A percentile compares a stretch with the other conserved stretches of the same genome.
Conservation (phyloP, 2,113 vertebrate genomes). For the Crotalus tigris region DNA sequence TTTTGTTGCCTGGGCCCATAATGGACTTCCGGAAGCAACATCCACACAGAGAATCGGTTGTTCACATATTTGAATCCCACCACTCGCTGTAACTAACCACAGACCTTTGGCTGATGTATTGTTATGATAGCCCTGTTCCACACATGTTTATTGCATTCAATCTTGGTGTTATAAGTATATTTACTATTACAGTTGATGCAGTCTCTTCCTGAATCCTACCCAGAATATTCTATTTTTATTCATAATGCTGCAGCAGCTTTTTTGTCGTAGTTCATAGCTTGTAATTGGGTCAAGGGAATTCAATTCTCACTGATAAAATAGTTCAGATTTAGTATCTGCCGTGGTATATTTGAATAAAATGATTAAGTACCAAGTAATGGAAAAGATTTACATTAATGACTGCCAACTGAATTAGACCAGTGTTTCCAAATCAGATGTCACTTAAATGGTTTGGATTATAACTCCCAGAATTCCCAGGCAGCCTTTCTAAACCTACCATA, state of each 20-base stretch:
- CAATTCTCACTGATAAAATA: neutral
- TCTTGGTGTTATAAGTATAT: neutral
- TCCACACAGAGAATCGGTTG: no score
- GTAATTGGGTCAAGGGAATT: neutral
- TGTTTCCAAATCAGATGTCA: neutral
- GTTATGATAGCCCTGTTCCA: neutral
- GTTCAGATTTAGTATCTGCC: neutral
- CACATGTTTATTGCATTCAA: neutral
- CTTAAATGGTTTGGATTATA: neutral
- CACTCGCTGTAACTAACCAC: no score
- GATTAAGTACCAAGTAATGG: neutral
- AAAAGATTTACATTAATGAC: neutral
- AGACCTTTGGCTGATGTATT: neutral
- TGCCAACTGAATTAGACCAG: neutral
- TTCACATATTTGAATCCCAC: no score
- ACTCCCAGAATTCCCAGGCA: neutral
- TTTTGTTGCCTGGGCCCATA: no score
- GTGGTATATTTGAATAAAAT: neutral
- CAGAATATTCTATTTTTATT: neutral
- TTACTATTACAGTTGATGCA: neutral
- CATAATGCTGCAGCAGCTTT: neutral
- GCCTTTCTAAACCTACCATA: neutral
- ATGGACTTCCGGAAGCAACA: no score
- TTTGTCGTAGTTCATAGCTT: neutral
- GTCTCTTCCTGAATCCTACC: neutral